Conservation (phyloP, 2,888 invertebrate species). For the Apodemia zela region DNA sequence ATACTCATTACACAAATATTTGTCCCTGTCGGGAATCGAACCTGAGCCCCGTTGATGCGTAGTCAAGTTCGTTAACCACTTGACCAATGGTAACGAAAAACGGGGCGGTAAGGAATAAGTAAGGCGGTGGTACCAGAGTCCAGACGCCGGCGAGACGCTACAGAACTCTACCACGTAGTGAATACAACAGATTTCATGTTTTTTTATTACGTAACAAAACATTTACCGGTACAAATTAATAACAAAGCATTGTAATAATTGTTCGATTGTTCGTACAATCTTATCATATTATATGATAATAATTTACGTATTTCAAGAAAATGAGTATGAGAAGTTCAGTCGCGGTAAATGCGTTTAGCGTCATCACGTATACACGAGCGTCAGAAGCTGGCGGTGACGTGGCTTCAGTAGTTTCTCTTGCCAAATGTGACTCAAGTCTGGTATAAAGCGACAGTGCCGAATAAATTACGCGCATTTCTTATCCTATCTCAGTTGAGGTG, state of each 20-base stretch:
- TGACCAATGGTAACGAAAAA: no score
- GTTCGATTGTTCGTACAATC: slow-evolving; percentile 1
- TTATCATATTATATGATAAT: not conserved
- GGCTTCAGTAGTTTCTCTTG: slow-evolving; percentile 51
- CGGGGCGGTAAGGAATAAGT: no score
- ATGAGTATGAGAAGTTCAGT: slow-evolving; percentile 24
- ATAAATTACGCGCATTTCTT: slow-evolving; percentile 51
- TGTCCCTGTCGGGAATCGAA: no score
- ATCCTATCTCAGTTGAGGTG: slow-evolving; percentile 37
- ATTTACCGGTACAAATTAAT: not conserved
- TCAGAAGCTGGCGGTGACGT: slow-evolving; percentile 58
- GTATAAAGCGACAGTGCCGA: slow-evolving; percentile 60
- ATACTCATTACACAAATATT: no score
- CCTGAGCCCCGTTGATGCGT: no score
- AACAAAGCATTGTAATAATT: not conserved
- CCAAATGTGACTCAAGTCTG: slow-evolving; percentile 64
- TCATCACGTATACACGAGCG: slow-evolving; percentile 48
- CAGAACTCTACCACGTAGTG: no score
- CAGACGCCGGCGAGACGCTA: no score
- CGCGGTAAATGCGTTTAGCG: slow-evolving; percentile 41
- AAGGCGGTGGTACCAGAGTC: no score
- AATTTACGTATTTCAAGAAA: slow-evolving; percentile 17
- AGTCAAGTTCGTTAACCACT: no score
- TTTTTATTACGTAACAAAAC: not conserved
- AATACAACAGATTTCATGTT: not conserved